Conservation (phyloP, 2,888 invertebrate species). For the Seira sanloemensis region DNA sequence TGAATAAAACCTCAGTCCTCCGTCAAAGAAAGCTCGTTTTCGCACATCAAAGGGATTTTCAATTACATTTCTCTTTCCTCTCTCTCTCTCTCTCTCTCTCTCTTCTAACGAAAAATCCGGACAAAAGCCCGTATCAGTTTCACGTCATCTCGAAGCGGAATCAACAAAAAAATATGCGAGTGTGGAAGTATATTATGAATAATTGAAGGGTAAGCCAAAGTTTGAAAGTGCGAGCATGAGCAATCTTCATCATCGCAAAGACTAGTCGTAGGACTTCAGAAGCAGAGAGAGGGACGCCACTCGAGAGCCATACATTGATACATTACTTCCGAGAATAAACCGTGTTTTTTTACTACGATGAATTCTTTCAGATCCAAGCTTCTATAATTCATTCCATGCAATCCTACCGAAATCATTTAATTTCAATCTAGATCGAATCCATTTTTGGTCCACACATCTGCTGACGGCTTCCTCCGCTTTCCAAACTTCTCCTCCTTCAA, state of each 20-base stretch:
- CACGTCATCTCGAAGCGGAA: conserved; percentile 25
- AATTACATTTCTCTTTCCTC: background rate
- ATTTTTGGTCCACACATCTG: conserved; percentile 9
- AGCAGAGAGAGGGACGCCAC: background rate
- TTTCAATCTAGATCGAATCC: conserved; percentile 42
- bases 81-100: too few relatives aligned
- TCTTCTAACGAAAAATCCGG: background rate
- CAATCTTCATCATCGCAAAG: conserved; percentile 9
- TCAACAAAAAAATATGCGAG: conserved; percentile 43
- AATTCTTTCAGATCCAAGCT: background rate
- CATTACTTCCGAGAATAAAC: too few relatives aligned
- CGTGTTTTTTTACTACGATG: too few relatives aligned
- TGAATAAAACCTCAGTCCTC: conserved; percentile 22
- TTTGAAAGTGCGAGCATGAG: conserved; percentile 12
- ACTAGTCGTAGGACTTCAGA: background rate
- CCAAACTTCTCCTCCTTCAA: background rate
- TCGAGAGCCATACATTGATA: too few relatives aligned
- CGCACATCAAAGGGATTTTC: conserved; percentile 16
- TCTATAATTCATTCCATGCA: conserved; percentile 18
- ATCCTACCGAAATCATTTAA: conserved; percentile 34
- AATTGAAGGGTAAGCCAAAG: conserved; percentile 33
- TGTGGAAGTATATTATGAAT: conserved; percentile 32
- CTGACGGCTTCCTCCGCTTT: conserved; percentile 20
- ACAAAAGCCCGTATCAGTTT: background rate
- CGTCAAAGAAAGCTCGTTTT: conserved; percentile 17